Percentiles rank a stretch among this genome's conserved stretches.
phyloP scores from a whole-genome alignment of 2,797 vertebrate genomes.

The Cuniculus paca region DNA sequence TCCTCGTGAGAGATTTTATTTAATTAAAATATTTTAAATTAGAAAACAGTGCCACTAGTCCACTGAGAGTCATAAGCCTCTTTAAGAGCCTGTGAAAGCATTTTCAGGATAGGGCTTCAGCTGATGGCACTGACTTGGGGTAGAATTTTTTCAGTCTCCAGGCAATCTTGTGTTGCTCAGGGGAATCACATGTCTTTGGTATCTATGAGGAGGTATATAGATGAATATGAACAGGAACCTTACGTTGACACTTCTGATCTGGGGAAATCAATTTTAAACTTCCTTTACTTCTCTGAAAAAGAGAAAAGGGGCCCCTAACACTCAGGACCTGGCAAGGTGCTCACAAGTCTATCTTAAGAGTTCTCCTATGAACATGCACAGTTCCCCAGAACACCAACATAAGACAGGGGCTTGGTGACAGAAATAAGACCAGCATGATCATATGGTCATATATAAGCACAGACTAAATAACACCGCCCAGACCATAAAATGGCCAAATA shows the following conservation, averaged over 20 bases:
- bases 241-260: constrained; percentile 27
- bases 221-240: background rate
- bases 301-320: background rate
- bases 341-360: background rate
- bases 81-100: constrained; percentile 75
- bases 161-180: constrained; percentile 46
- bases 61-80: constrained; percentile 65
- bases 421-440: background rate
- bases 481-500: background rate
- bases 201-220: background rate
- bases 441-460: background rate
- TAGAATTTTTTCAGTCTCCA: constrained; percentile 41
- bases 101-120: constrained; percentile 24
- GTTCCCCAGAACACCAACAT: background rate
- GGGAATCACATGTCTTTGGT: background rate
- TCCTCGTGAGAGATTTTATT: constrained; percentile 79
- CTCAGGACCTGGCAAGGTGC: background rate
- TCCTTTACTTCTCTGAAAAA: constrained; percentile 5
- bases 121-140: constrained; percentile 23
- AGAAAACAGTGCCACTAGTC: constrained; percentile 71
- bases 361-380: background rate
- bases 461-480: background rate
- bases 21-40: constrained; percentile 82
- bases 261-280: constrained; percentile 48
- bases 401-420: background rate